Evolutionary conservation across 2,888 invertebrate genomes (phyloP).

Genomic region (Cynaeus angustus): DNA sequence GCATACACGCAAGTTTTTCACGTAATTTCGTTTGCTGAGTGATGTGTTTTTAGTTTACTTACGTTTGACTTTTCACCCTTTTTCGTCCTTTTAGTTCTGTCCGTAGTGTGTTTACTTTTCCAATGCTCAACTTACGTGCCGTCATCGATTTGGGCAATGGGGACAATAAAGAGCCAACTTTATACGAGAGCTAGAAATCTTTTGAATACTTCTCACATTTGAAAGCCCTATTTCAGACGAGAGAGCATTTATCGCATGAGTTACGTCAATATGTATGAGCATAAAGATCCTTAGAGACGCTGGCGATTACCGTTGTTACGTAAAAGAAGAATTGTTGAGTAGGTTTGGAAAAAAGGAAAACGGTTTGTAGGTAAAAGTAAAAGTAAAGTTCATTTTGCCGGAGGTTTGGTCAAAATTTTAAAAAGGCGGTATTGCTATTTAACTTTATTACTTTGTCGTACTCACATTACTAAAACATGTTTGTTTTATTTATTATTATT

Average conservation of each 20-base stretch:
- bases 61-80: constrained; percentile 1
- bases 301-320: background rate
- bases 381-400: too few species aligned
- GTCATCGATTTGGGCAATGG: constrained; percentile 39
- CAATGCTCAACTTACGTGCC: constrained; percentile 36
- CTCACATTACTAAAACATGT: too few species aligned
- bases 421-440: too few species aligned
- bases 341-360: too few species aligned
- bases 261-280: constrained; percentile 23
- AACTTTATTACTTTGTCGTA: too few species aligned
- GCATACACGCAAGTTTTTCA: background rate
- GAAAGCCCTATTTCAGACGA: constrained; percentile 24
- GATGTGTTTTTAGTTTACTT: constrained; percentile 15
- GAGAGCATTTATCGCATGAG: constrained; percentile 20
- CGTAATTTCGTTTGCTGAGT: constrained; percentile 15
- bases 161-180: constrained; percentile 45
- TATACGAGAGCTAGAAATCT: constrained; percentile 40
- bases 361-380: too few species aligned
- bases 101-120: constrained; percentile 28
- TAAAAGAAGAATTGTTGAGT: background rate
- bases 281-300: constrained; percentile 5
- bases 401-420: too few species aligned
- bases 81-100: constrained; percentile 14
- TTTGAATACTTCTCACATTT: constrained; percentile 42
- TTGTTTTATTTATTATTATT: too few species aligned